Conservation (phyloP, 1,140 invertebrate species). For the Megathymus violae region DNA sequence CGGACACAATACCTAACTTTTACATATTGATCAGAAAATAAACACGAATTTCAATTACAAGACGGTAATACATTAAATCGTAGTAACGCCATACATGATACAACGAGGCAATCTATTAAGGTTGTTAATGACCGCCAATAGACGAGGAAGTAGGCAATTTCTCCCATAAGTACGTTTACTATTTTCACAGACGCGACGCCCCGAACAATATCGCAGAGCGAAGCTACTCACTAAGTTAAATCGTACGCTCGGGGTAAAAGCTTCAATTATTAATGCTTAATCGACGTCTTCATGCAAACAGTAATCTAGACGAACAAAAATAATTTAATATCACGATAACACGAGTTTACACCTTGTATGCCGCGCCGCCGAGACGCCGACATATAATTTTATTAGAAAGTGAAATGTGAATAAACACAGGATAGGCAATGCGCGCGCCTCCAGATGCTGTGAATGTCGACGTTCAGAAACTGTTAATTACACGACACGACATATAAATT, state of each 20-base stretch:
- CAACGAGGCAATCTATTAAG: background rate
- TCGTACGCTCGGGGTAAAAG: background rate
- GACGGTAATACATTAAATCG: too few species aligned
- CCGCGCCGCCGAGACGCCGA: background rate
- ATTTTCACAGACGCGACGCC: background rate
- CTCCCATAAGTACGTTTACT: background rate
- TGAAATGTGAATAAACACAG: constrained; percentile 31
- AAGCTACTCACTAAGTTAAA: background rate
- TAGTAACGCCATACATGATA: too few species aligned
- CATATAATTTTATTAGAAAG: constrained; percentile 21
- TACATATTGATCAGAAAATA: too few species aligned
- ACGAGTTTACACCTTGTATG: constrained; percentile 5
- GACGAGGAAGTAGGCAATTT: constrained; percentile 3
- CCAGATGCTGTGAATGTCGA: constrained; percentile 8
- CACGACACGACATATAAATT: too few species aligned
- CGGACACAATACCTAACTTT: too few species aligned
- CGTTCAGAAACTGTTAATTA: too few species aligned
- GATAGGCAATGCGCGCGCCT: constrained; percentile 3
- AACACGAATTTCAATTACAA: too few species aligned
- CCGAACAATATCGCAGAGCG: background rate
- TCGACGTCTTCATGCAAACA: constrained; percentile 2
- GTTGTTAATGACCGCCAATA: background rate
- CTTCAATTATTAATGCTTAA: constrained; percentile 16
- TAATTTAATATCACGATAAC: constrained; percentile 1
- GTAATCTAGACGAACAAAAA: constrained; percentile 4